Base-by-base conservation (phyloP, 2,888 invertebrate genomes). In the Altica lythri region DNA sequence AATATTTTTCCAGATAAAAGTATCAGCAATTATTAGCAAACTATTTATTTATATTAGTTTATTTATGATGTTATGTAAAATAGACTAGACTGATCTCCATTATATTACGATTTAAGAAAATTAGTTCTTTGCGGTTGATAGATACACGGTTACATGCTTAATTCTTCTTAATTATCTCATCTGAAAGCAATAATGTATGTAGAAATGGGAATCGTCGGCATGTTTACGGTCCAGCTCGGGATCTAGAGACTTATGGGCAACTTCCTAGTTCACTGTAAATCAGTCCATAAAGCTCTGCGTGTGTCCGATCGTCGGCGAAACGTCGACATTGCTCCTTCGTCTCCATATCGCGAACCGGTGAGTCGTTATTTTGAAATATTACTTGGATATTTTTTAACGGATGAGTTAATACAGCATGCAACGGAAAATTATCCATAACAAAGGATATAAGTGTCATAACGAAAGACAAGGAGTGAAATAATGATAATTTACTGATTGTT, bases 251-350 rank as follows among this genome's bases (percentile, higher is more conserved):
- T 60, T 64, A 63, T 58, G 62, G 55, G 25, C 55, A 54, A 59
- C 58, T 67, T 66, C 67, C 64, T 66, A 63, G 67, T 66, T 66
- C 64, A 59, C 65, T 61, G 64, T 67, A 67, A 66, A 67, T 67
- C 65, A 67, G 64, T 66, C 60, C 64, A 60, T 53, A 62, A 65
- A 64, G 61, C 67, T 62, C 67, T 61, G 67, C 67, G 65, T 64
- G 67, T 66, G 67, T 66, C 64, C 67, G 55, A 62, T 62, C 61
- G 52, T 65, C 63, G 66, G 29, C 32, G 42, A 67, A 64, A 67
- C 64, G 62, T 63, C 65, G 63, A 64, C 67, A 65, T 67, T 58
- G 64, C 62, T 66, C 64, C 55, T 38, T 44, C 44, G 44, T 44
- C 44, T 29, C 44, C 59, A 54, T 57, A 48, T 35, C 37, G 38